Conservation (phyloP, 2,797 vertebrate genomes). For the Phyllotis vaccarum region DNA sequence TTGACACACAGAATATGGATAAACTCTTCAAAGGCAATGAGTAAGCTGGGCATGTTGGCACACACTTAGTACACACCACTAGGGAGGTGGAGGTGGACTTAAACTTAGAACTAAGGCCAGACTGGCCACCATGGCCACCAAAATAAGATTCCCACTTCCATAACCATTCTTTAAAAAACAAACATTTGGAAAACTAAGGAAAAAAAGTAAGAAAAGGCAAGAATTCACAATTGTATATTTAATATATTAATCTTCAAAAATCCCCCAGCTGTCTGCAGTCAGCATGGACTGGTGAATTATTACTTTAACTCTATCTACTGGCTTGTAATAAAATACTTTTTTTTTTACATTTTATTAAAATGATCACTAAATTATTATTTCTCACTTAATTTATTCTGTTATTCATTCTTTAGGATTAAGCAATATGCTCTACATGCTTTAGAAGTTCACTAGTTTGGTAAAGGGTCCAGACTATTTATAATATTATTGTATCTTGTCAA, state of each 20-base stretch:
- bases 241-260: conserved; percentile 39
- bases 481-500: not conserved
- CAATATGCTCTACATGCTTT: not conserved
- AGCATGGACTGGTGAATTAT: not conserved
- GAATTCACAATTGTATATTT: not conserved
- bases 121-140: not conserved
- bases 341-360: conserved; percentile 33
- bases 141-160: not conserved
- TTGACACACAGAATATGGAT: not conserved
- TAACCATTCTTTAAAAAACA: not conserved
- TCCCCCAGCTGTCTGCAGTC: not conserved
- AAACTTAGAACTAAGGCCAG: not conserved
- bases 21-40: not conserved
- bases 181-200: not conserved
- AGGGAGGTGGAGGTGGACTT: not conserved
- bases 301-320: conserved; percentile 18
- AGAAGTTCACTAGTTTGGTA: not conserved
- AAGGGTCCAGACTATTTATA: not conserved
- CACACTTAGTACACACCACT: not conserved
- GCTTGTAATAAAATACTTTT: not conserved
- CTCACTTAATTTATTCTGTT: not conserved
- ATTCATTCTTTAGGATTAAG: not conserved
- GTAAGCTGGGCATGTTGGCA: not conserved
- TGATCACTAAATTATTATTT: not conserved
- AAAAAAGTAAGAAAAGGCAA: not conserved